Percentiles rank a stretch among this genome's conserved stretches.
Evolutionary conservation across 2,888 invertebrate species (phyloP).

Genomic region (Polydrusus pterygomalis): DNA sequence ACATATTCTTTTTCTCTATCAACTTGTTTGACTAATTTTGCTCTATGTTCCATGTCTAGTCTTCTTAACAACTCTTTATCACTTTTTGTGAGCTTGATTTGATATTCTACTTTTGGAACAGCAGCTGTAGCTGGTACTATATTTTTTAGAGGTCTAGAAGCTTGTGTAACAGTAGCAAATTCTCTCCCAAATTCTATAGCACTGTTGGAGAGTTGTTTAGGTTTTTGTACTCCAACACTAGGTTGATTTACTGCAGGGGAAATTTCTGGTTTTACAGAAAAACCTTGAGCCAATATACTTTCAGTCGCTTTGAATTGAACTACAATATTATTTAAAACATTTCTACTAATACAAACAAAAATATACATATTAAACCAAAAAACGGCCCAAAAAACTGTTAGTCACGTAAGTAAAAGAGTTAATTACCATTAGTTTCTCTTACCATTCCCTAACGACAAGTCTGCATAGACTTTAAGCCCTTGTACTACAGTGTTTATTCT

Average conservation of each 20-base stretch:
- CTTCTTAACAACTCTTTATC: slow-evolving; percentile 73
- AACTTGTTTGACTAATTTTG: slow-evolving; percentile 62
- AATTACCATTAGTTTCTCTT: slow-evolving; percentile 53
- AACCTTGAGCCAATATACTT: slow-evolving; percentile 25
- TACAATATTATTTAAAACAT: neutral
- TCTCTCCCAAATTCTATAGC: neutral
- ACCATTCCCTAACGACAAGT: slow-evolving; percentile 59
- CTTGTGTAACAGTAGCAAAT: slow-evolving; percentile 2
- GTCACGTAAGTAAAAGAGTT: slow-evolving; percentile 28
- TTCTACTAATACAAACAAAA: neutral
- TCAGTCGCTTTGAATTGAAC: slow-evolving; percentile 9
- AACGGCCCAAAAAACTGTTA: neutral
- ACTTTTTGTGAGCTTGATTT: slow-evolving; percentile 73
- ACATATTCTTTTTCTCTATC: slow-evolving; percentile 51
- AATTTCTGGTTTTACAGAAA: slow-evolving; percentile 20
- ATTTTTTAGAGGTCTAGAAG: neutral
- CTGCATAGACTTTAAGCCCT: slow-evolving; percentile 79
- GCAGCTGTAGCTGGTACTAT: slow-evolving; percentile 15
- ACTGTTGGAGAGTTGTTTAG: neutral
- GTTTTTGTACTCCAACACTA: neutral
- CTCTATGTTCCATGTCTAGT: slow-evolving; percentile 73
- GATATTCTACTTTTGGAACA: slow-evolving; percentile 64
- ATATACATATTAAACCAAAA: too few relatives aligned
- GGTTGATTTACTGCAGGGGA: neutral
- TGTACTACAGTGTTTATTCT: slow-evolving; percentile 81